These are phyloP conservation scores for Oophaga sylvatica DNA, from an alignment of 2,797 vertebrate genomes.

Conservation along the genomic window DNA sequence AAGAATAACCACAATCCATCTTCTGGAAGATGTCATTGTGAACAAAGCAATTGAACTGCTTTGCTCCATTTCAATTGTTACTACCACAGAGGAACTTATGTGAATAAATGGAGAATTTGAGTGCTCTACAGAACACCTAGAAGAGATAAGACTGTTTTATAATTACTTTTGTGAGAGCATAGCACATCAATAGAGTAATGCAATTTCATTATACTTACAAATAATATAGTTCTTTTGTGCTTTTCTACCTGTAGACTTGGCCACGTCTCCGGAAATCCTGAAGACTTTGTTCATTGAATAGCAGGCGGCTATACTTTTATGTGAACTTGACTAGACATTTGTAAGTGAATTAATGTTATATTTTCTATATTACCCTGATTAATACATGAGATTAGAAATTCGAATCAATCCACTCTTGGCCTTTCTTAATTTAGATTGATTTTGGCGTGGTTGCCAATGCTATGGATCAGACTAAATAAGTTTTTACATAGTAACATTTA, in stretches of 20 bases:
- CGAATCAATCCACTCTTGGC: neutral
- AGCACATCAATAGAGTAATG: slow-evolving; percentile 21
- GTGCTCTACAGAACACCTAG: slow-evolving; percentile 18
- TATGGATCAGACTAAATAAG: neutral
- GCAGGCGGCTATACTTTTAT: neutral
- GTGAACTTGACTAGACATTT: neutral
- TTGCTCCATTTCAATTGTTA: slow-evolving; percentile 21
- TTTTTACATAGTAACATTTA: too few relatives aligned
- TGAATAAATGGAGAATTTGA: slow-evolving; percentile 14
- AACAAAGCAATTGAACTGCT: slow-evolving; percentile 25
- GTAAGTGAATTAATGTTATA: neutral
- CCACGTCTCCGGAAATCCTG: neutral
- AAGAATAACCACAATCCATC: slow-evolving; percentile 15
- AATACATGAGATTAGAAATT: neutral
- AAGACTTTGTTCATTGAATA: slow-evolving; percentile 2
- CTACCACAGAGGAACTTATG: slow-evolving; percentile 18
- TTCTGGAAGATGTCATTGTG: slow-evolving; percentile 10
- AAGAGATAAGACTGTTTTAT: slow-evolving; percentile 30
- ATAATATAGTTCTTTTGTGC: slow-evolving; percentile 30
- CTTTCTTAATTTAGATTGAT: neutral
- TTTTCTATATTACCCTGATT: neutral
- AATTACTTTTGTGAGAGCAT: slow-evolving; percentile 31
- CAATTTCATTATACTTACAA: slow-evolving; percentile 5
- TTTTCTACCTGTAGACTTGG: slow-evolving; percentile 11
- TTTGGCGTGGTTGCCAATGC: neutral